Evolutionary conservation across 2,797 vertebrate genomes (phyloP).

Genomic region (Esox lucius): DNA sequence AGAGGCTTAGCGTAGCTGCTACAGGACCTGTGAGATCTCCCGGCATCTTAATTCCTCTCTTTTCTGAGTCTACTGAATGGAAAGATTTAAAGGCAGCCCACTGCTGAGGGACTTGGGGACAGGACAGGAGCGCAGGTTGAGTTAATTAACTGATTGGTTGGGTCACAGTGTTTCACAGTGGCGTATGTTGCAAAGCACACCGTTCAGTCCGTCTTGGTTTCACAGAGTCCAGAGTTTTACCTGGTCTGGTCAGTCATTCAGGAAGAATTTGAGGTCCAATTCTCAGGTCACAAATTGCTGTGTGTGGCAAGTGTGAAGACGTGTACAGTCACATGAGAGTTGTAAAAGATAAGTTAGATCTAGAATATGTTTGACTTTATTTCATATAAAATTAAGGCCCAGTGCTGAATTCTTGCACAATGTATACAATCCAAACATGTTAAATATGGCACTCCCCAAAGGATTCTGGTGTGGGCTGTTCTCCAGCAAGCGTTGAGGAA

Average conservation of each 20-base stretch:
- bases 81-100: background rate
- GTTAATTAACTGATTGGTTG: background rate
- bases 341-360: no score
- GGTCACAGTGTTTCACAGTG: background rate
- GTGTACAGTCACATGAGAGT: background rate
- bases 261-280: background rate
- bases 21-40: background rate
- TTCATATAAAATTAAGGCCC: no score
- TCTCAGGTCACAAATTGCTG: background rate
- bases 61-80: background rate
- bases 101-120: background rate
- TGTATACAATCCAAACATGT: no score
- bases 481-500: no score
- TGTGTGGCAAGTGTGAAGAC: background rate
- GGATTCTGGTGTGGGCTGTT: no score
- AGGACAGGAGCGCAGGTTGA: background rate
- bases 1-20: background rate
- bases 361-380: no score
- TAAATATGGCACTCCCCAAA: no score
- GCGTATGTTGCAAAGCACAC: background rate
- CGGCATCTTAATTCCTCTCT: background rate
- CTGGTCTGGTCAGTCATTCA: background rate
- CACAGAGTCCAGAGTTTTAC: background rate
- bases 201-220: background rate
- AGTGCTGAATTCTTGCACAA: no score